Evolutionary conservation across 2,888 invertebrate genomes (phyloP).

Genomic region (Leptopilina myrica): DNA sequence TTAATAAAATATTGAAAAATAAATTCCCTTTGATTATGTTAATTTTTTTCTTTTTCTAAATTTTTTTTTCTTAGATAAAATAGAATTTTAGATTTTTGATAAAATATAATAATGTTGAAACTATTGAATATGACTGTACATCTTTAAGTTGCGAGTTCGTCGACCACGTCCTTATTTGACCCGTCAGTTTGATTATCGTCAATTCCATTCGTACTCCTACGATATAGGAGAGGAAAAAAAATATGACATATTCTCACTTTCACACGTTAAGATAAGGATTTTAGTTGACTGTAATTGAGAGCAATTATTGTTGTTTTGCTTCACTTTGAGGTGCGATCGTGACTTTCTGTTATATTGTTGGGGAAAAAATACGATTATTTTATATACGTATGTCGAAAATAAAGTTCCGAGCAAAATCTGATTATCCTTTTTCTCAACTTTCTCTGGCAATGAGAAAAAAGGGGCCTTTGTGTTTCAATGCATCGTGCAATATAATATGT

Average conservation of each 20-base stretch:
- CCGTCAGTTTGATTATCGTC: constrained; percentile 56
- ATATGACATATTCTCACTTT: constrained; percentile 21
- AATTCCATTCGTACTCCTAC: constrained; percentile 44
- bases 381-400: constrained; percentile 4
- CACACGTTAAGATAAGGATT: constrained; percentile 25
- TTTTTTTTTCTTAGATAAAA: not conserved
- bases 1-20: too few species aligned
- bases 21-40: not conserved
- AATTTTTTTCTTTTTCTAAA: constrained; percentile 1
- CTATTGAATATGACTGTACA: constrained; percentile 51
- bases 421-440: constrained; percentile 27
- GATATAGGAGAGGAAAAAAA: not conserved
- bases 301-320: not conserved
- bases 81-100: not conserved
- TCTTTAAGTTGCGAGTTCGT: constrained; percentile 49
- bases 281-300: constrained; percentile 37
- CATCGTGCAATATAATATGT: not conserved
- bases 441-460: constrained; percentile 7
- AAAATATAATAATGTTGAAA: not conserved
- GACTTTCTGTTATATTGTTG: not conserved
- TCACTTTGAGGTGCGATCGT: not conserved
- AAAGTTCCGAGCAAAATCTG: constrained; percentile 31
- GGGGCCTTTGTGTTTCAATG: not conserved
- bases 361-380: constrained; percentile 27
- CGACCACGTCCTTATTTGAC: constrained; percentile 56